These are phyloP conservation scores for Allophyes oxyacanthae DNA, from an alignment of 2,888 invertebrate genomes.

Conservation along the genomic window DNA sequence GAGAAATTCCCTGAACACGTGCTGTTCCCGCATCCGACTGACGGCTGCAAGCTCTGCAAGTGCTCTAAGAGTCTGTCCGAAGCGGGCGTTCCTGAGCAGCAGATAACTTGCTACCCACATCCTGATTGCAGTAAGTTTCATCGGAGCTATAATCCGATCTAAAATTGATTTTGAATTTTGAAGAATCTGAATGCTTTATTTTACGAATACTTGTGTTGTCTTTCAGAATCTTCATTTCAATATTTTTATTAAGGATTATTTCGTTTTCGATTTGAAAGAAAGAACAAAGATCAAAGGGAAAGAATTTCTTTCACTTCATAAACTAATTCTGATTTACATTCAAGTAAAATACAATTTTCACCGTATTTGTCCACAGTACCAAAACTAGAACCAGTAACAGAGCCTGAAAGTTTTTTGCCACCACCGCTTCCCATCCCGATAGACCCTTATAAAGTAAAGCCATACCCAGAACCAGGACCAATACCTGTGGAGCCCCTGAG, in stretches of 20 bases:
- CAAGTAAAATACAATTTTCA: too few species aligned
- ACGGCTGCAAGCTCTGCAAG: slow-evolving; percentile 69
- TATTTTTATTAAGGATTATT: too few species aligned
- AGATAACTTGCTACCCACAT: slow-evolving; percentile 65
- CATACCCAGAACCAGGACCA: slow-evolving; percentile 18
- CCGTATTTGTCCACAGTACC: slow-evolving; percentile 11
- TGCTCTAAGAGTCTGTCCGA: slow-evolving; percentile 58
- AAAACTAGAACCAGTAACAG: slow-evolving; percentile 21
- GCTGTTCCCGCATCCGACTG: slow-evolving; percentile 72
- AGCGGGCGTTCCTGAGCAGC: slow-evolving; percentile 53
- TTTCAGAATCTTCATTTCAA: too few species aligned
- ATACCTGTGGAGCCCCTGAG: slow-evolving; percentile 21
- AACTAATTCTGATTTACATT: too few species aligned
- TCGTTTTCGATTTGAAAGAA: too few species aligned
- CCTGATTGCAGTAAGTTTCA: slow-evolving; percentile 67
- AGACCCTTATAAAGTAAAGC: slow-evolving; percentile 20
- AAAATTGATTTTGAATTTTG: too few species aligned
- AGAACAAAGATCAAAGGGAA: too few species aligned
- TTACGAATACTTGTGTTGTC: too few species aligned
- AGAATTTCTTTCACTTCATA: too few species aligned
- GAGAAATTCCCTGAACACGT: slow-evolving; percentile 69
- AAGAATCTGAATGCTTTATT: too few species aligned
- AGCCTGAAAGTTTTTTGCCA: slow-evolving; percentile 6
- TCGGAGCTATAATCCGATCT: too few species aligned
- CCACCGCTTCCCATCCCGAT: slow-evolving; percentile 41